Evolutionary conservation across 2,113 vertebrate genomes (phyloP), one percentile per base, ranked within the genome.

Genomic region (Patagioenas fasciata): DNA sequence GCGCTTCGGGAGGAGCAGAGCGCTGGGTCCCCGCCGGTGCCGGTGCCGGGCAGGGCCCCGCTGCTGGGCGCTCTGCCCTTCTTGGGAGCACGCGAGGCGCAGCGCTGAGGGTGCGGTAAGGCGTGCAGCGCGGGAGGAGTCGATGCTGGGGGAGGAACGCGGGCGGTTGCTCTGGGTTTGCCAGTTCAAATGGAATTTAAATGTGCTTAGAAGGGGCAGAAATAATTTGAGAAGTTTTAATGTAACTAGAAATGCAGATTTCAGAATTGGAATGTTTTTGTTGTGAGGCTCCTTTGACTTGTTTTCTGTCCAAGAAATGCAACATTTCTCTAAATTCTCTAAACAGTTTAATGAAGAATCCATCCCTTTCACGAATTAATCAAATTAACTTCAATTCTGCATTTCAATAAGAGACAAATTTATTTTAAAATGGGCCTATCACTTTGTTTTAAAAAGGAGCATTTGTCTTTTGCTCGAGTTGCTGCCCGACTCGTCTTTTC

Each of bases 401-500:
- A 70, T 85, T 80, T 80, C 50, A 70, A 15, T 31, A 65, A 31
- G 36, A 58, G 42, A 58, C 36, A 40, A 44, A 85, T 85, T 65
- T 70, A 81, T 48, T 85, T 81, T 53, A 2, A 75, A 65, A 65
- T 20, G 32, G 18, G 57, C 29, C n/a, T 85, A 6, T 65, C 1
- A 1, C 62, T 75, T 74, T 64, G 29, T 71, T 88, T 58, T 84
- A 54, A n/a, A 65, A 69, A 58, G 61, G 13, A 32, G 4, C 44
- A 40, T 73, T 74, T 84, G 38, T 84, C 29, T 67, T 79, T 73
- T 80, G 56, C 56, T 65, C 5, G 72, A 26, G 9, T 44, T 15
- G 11, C 48, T 62, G 61, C 48, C 32, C 19, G 29, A 2, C 34
- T 74, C 1, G 0, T 6, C 1, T 34, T 67, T 50, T 65, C 26